These are phyloP conservation scores for Acleris emargana DNA, from an alignment of 2,888 invertebrate species.

Conservation along the genomic window DNA sequence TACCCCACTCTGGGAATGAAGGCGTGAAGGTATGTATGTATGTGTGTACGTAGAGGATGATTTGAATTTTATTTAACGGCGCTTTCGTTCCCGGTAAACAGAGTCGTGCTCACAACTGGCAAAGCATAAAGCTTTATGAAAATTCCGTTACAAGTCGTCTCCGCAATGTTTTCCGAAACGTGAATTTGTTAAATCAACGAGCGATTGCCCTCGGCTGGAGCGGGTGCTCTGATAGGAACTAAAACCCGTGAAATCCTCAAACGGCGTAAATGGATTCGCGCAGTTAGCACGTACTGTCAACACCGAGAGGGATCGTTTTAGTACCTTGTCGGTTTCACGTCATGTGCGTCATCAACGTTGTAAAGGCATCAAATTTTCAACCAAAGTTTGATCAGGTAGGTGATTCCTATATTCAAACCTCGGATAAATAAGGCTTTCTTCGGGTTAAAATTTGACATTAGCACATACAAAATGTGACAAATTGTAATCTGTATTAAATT, in stretches of 20 bases:
- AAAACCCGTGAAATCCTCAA: constrained; percentile 33
- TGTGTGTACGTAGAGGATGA: too few species aligned
- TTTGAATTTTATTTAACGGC: not conserved
- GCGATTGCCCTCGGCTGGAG: constrained; percentile 31
- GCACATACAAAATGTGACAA: too few species aligned
- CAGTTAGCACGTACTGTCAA: constrained; percentile 25
- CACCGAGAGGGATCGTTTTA: too few species aligned
- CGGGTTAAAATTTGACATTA: too few species aligned
- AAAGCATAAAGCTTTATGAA: constrained; percentile 27
- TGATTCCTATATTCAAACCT: too few species aligned
- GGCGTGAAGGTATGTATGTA: too few species aligned
- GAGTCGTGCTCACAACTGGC: constrained; percentile 18
- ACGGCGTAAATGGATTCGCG: constrained; percentile 23
- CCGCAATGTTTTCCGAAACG: constrained; percentile 25
- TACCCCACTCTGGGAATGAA: too few species aligned
- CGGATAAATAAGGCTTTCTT: too few species aligned
- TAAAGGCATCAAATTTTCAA: too few species aligned
- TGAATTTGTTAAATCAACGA: constrained; percentile 33
- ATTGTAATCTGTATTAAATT: too few species aligned
- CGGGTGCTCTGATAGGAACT: constrained; percentile 31
- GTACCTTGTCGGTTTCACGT: constrained; percentile 11
- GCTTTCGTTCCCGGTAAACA: not conserved
- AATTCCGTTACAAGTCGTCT: constrained; percentile 27
- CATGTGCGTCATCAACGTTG: too few species aligned
- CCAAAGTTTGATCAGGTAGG: too few species aligned